These are phyloP conservation scores for Scopus umbretta DNA, from an alignment of 2,113 vertebrate genomes.

Conservation along the genomic window DNA sequence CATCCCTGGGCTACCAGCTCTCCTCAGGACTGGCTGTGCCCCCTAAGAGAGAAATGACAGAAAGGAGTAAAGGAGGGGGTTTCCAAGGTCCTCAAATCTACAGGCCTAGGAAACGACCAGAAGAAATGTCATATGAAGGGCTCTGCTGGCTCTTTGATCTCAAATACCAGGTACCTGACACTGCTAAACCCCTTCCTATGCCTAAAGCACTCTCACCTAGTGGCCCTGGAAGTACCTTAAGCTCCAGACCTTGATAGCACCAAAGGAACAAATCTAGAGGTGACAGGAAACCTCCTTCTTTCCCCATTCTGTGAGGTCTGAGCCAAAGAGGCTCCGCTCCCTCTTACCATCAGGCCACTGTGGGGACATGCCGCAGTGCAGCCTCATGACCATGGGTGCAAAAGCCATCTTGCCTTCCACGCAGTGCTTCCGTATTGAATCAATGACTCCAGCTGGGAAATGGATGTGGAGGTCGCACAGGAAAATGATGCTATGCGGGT, in stretches of 20 bases:
- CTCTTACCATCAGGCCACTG: slow-evolving; percentile 82
- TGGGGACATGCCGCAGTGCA: slow-evolving; percentile 86
- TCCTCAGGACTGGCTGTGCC: not conserved
- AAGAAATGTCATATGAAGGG: not conserved
- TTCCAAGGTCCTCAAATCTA: not conserved
- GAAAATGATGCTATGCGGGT: slow-evolving; percentile 91
- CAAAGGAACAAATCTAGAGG: not conserved
- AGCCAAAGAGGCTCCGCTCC: not conserved
- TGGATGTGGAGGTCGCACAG: slow-evolving; percentile 96
- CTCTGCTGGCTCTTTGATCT: not conserved
- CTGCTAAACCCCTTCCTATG: not conserved
- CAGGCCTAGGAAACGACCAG: not conserved
- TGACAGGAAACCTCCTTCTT: not conserved
- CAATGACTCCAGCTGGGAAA: slow-evolving; percentile 84
- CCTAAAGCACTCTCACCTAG: not conserved
- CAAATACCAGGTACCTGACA: not conserved
- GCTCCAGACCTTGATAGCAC: not conserved
- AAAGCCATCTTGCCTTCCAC: slow-evolving; percentile 92
- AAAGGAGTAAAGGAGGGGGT: not conserved
- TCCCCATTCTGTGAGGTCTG: not conserved
- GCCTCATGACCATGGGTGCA: slow-evolving; percentile 88
- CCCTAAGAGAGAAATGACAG: not conserved
- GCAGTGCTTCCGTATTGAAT: slow-evolving; percentile 89
- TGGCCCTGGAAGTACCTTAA: not conserved
- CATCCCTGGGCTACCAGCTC: not conserved